Percentiles rank a stretch among this genome's conserved stretches.
These are phyloP conservation scores for Polydrusus pterygomalis DNA, from an alignment of 2,888 invertebrate genomes.

Conservation along the genomic window DNA sequence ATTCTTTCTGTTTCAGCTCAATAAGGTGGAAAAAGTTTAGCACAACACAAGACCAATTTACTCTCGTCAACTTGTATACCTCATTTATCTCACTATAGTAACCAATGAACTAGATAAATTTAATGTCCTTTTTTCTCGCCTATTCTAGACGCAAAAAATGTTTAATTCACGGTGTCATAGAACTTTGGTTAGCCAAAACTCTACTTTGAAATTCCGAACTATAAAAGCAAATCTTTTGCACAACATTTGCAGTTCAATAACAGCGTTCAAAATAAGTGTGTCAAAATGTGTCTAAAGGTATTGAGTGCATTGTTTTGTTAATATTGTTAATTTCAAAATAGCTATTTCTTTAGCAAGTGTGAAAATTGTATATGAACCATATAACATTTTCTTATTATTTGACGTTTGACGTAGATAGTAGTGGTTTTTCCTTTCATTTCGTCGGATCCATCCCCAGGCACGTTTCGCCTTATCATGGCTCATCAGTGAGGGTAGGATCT, in stretches of 20 bases:
- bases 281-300: slow-evolving; percentile 63
- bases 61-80: slow-evolving; percentile 10
- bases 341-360: too few relatives aligned
- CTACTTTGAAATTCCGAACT: slow-evolving; percentile 48
- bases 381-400: too few relatives aligned
- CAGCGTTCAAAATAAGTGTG: slow-evolving; percentile 56
- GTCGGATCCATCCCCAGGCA: too few relatives aligned
- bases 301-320: slow-evolving; percentile 6
- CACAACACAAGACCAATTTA: slow-evolving; percentile 14
- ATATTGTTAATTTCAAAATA: neutral
- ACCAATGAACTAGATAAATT: slow-evolving; percentile 54
- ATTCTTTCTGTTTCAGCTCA: too few relatives aligned
- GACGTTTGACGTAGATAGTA: too few relatives aligned
- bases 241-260: slow-evolving; percentile 58
- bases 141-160: slow-evolving; percentile 60
- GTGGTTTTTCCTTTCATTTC: too few relatives aligned
- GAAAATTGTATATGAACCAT: too few relatives aligned
- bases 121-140: slow-evolving; percentile 52
- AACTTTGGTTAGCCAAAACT: slow-evolving; percentile 53
- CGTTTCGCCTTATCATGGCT: too few relatives aligned
- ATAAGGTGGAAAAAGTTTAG: too few relatives aligned
- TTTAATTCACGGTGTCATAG: slow-evolving; percentile 60
- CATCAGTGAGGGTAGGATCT: too few relatives aligned
- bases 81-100: slow-evolving; percentile 37
- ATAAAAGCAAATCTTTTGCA: slow-evolving; percentile 62